Evolutionary conservation across 2,888 invertebrate genomes (phyloP).

Genomic region (Villa cingulata): DNA sequence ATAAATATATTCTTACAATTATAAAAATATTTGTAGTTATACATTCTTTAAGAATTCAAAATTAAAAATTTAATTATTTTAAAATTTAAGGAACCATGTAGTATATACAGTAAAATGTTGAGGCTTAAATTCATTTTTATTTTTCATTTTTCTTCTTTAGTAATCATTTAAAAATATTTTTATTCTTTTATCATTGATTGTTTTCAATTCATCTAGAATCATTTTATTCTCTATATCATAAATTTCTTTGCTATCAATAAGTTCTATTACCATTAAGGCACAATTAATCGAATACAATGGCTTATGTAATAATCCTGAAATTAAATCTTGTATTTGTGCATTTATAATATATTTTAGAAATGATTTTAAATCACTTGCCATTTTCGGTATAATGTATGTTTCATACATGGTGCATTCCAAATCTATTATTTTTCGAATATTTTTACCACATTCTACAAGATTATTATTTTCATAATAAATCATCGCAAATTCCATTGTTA

Average conservation of each 20-base stretch:
- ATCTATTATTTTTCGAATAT: neutral
- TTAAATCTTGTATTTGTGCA: neutral
- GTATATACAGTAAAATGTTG: too few species aligned
- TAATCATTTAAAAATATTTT: neutral
- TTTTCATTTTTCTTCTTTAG: too few species aligned
- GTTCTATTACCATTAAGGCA: neutral
- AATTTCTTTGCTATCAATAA: neutral
- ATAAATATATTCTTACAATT: too few species aligned
- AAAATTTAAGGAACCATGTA: too few species aligned
- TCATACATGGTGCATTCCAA: neutral
- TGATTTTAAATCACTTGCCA: neutral
- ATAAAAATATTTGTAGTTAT: too few species aligned
- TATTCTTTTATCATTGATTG: neutral
- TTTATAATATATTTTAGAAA: neutral
- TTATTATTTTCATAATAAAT: neutral
- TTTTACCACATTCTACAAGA: neutral
- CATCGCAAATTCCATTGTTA: neutral
- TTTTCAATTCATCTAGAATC: neutral
- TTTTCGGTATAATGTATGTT: neutral
- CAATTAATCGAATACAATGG: neutral
- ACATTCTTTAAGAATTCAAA: too few species aligned
- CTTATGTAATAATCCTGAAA: neutral
- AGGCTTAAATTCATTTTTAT: too few species aligned
- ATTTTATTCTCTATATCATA: neutral
- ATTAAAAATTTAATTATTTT: too few species aligned